These are phyloP conservation scores for Pediacus dermestoides DNA, from an alignment of 2,888 invertebrate species.

Conservation along the genomic window DNA sequence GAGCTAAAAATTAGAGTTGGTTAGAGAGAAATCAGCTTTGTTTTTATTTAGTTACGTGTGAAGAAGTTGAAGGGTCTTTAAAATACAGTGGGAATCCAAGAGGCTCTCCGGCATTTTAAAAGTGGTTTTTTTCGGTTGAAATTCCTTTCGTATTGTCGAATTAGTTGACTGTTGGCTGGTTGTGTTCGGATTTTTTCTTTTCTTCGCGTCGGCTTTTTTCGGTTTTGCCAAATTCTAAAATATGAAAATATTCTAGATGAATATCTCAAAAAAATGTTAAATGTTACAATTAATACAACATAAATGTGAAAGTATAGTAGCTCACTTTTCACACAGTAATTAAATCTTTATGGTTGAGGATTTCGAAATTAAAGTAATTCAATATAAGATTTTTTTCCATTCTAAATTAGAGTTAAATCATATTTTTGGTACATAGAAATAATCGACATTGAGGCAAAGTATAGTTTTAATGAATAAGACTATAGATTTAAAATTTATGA, in stretches of 20 bases:
- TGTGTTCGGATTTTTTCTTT: slow-evolving; percentile 45
- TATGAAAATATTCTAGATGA: background rate
- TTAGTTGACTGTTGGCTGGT: slow-evolving; percentile 41
- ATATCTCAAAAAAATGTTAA: slow-evolving; percentile 8
- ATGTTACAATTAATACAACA: slow-evolving; percentile 13
- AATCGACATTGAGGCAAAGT: too few relatives aligned
- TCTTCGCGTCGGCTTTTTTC: slow-evolving; percentile 49
- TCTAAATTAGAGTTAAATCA: too few relatives aligned
- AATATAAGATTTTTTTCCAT: too few relatives aligned
- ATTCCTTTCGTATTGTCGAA: slow-evolving; percentile 33
- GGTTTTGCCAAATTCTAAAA: slow-evolving; percentile 46
- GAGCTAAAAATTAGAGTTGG: slow-evolving; percentile 41
- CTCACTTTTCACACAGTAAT: slow-evolving; percentile 3
- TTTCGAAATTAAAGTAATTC: too few relatives aligned
- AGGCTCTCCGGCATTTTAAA: slow-evolving; percentile 51
- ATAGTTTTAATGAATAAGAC: too few relatives aligned
- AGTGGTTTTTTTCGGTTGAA: slow-evolving; percentile 29
- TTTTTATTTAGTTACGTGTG: slow-evolving; percentile 46
- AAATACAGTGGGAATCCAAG: slow-evolving; percentile 48
- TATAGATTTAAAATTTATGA: too few relatives aligned
- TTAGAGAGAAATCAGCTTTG: background rate
- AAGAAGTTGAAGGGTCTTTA: slow-evolving; percentile 49
- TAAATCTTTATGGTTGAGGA: too few relatives aligned
- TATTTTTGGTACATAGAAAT: too few relatives aligned
- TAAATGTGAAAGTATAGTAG: background rate